Conservation (phyloP, 2,888 invertebrate genomes). For the Xylota segnis region DNA sequence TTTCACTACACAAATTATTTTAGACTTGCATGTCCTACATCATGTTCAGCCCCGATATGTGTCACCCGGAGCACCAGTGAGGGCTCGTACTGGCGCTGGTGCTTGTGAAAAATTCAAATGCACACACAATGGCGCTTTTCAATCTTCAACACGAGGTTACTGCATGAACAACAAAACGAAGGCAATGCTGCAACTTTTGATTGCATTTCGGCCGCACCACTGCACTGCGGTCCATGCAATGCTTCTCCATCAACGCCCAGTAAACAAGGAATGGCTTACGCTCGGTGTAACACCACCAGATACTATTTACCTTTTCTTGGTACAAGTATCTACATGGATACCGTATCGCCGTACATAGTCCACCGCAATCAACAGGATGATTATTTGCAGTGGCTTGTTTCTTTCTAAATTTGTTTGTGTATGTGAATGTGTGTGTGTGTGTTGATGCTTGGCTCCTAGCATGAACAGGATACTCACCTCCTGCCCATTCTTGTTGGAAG, state of each 20-base stretch:
- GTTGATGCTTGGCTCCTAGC: slow-evolving; percentile 30
- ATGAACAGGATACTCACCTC: slow-evolving; percentile 5
- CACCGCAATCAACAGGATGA: slow-evolving; percentile 67
- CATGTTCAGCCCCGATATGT: slow-evolving; percentile 8
- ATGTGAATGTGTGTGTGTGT: too few species aligned
- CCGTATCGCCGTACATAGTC: slow-evolving; percentile 11
- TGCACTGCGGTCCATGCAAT: slow-evolving; percentile 32
- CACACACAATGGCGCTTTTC: neutral
- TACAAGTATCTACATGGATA: neutral
- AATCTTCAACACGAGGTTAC: neutral
- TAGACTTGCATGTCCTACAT: neutral
- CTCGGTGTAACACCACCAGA: slow-evolving; percentile 34
- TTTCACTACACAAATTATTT: neutral
- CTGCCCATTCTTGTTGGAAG: neutral
- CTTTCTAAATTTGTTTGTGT: slow-evolving; percentile 46
- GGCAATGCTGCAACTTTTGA: slow-evolving; percentile 28
- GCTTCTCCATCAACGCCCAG: slow-evolving; percentile 20
- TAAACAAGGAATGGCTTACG: slow-evolving; percentile 43
- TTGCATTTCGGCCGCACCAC: slow-evolving; percentile 47
- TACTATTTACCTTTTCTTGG: slow-evolving; percentile 51
- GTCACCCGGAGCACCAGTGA: neutral
- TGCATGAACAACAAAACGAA: slow-evolving; percentile 1
- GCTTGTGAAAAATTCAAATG: slow-evolving; percentile 4
- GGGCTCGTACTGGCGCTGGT: neutral
- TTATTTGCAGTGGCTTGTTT: slow-evolving; percentile 55